Percentiles rank a stretch among this genome's conserved stretches.
phyloP scores from a whole-genome alignment of 2,797 vertebrate genomes.

The Trachops cirrhosus region DNA sequence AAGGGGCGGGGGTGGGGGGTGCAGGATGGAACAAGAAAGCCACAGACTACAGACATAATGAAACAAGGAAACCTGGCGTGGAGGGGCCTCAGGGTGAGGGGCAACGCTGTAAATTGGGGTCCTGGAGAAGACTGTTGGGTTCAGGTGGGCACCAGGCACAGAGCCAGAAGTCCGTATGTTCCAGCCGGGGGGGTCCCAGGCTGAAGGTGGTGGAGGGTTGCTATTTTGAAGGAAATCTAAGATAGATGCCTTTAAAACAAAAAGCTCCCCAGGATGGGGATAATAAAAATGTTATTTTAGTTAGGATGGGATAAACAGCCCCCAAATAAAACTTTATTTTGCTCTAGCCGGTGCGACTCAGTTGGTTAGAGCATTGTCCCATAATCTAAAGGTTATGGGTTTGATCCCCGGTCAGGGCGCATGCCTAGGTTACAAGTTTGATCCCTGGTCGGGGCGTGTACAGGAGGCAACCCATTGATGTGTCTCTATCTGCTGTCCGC shows the following conservation, averaged over 20 bases:
- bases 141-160: not conserved
- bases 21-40: not conserved
- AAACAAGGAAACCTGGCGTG: no score
- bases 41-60: not conserved
- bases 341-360: no score
- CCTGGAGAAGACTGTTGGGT: not conserved
- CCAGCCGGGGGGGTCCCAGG: not conserved
- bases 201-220: not conserved
- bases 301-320: not conserved
- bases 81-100: not conserved
- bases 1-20: not conserved
- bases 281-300: not conserved
- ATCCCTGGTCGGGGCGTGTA: no score
- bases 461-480: no score
- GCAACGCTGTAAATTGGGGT: not conserved
- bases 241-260: not conserved
- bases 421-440: no score
- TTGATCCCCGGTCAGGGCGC: no score
- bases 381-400: no score
- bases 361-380: no score
- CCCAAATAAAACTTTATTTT: not conserved
- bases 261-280: not conserved
- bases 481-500: no score
- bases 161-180: no score
- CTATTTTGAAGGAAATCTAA: not conserved